Base-by-base conservation (phyloP, 2,888 invertebrate species). In the Pomacea canaliculata region DNA sequence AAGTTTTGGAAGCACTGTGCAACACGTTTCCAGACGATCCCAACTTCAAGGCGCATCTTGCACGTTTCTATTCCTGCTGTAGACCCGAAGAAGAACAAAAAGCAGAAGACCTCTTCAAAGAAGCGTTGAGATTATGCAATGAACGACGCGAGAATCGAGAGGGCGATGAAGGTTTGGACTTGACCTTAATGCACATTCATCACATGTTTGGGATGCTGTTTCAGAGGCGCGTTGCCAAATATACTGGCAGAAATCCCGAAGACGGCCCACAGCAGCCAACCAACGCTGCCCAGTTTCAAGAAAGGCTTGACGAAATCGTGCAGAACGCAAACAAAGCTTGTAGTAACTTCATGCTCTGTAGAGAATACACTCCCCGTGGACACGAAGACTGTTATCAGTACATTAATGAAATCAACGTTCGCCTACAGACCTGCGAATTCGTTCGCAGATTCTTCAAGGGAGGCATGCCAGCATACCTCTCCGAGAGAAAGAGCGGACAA, bases 151-250 rank as follows among this genome's bases (percentile, higher is more conserved):
- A 68, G 48, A 5, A 16, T 7, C 12, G 23, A 13, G 63, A 59
- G 9, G 49, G 0, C 46, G 78, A 79, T 8, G 81, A 82, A 27
- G 60, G 73, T 10, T 65, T 71, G 72, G 81, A 74, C 59, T 73
- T 73, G 7, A 81, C 83, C 12, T 46, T 84, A 69, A 82, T 79
- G 76, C 82, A 83, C 73, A 80, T 84, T 16, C 82, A 80, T 72
- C 84, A 84, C 59, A 84, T 84, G 84, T 83, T 79, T 77, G 84
- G 83, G 13, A 81, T 81, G 72, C 76, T 83, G 23, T 81, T 81
- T 51, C 76, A 76, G 16, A 76, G 74, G 18, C 65, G 71, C n/a
- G 71, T 84, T 51, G 27, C 68, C 5, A 78, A 76, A 27, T 82
- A 67, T 49, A 81, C 81, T 7, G 12, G 68, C 75, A 73, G 70